A percentile compares a stretch with the other conserved stretches of the same genome.
These are phyloP conservation scores for Macroteleia sp. DNA, from an alignment of 2,888 invertebrate species.

Conservation along the genomic window DNA sequence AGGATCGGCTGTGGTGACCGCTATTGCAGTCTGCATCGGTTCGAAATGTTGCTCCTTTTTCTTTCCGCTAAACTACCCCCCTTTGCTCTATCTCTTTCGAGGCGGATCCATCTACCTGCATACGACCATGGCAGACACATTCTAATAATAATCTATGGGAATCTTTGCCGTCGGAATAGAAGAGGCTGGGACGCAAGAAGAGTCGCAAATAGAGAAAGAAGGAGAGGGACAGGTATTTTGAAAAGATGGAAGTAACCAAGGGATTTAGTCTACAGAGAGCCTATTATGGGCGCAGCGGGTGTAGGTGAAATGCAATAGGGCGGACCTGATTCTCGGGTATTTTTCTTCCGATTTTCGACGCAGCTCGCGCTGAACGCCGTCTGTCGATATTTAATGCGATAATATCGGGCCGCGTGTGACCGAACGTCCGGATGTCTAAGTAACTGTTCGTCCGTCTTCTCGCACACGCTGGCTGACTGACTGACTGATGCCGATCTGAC, in stretches of 20 bases:
- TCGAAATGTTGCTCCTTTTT: slow-evolving; percentile 58
- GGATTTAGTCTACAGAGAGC: slow-evolving; percentile 78
- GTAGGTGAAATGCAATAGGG: slow-evolving; percentile 66
- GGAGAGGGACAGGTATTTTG: slow-evolving; percentile 53
- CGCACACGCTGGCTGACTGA: slow-evolving; percentile 70
- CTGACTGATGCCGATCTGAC: slow-evolving; percentile 75
- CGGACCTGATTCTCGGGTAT: slow-evolving; percentile 64
- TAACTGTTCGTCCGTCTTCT: slow-evolving; percentile 70
- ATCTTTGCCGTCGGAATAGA: slow-evolving; percentile 61
- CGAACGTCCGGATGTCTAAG: slow-evolving; percentile 69
- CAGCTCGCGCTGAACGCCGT: slow-evolving; percentile 75
- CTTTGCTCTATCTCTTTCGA: slow-evolving; percentile 55
- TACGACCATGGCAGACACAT: slow-evolving; percentile 75
- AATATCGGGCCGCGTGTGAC: slow-evolving; percentile 81
- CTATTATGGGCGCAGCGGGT: slow-evolving; percentile 80
- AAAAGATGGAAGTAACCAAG: slow-evolving; percentile 67
- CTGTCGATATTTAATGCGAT: slow-evolving; percentile 82
- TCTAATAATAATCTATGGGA: slow-evolving; percentile 84
- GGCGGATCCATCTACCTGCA: slow-evolving; percentile 81
- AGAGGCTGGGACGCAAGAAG: slow-evolving; percentile 30
- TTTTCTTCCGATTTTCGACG: slow-evolving; percentile 74
- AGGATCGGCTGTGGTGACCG: slow-evolving; percentile 58
- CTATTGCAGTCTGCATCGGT: slow-evolving; percentile 69
- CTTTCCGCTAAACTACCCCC: slow-evolving; percentile 48
- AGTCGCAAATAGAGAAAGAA: slow-evolving; percentile 37